Percentiles rank a stretch among this genome's conserved stretches.
phyloP scores from a whole-genome alignment of 2,113 vertebrate genomes.

The Bambusicola thoracicus region DNA sequence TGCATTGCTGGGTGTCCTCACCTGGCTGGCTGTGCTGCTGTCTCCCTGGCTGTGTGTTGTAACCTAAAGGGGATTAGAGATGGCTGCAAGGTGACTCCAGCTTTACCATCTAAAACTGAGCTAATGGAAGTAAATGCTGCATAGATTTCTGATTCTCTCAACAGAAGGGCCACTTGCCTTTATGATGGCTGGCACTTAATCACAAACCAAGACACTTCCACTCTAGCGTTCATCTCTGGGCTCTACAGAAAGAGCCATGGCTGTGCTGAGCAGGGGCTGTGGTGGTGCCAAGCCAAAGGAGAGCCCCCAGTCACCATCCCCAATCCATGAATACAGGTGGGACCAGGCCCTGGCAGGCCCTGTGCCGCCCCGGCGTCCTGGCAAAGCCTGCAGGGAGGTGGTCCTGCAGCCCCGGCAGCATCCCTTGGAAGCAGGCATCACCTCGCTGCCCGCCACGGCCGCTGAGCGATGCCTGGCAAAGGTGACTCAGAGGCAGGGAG shows the following conservation, averaged over 20 bases:
- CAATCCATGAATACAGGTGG: neutral
- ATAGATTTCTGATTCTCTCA: neutral
- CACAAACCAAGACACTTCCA: neutral
- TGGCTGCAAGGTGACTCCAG: neutral
- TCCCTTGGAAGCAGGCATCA: fast-evolving
- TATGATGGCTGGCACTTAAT: neutral
- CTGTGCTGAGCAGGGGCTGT: neutral
- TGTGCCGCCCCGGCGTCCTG: fast-evolving
- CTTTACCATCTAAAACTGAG: neutral
- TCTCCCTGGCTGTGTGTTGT: neutral
- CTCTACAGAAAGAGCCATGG: neutral
- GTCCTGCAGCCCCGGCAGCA: neutral
- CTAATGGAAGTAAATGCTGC: neutral
- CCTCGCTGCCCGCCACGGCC: neutral
- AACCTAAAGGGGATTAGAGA: neutral
- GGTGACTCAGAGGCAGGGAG: slow-evolving; percentile 19
- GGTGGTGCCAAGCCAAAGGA: neutral
- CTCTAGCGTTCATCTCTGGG: neutral
- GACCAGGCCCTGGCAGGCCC: neutral
- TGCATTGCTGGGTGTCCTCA: neutral
- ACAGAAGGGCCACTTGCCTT: neutral
- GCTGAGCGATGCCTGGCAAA: neutral
- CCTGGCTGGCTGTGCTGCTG: neutral
- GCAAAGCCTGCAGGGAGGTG: neutral
- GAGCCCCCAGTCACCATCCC: fast-evolving